Base-by-base conservation (phyloP, 2,888 invertebrate species). In the Hermaeophaga mercurialis region DNA sequence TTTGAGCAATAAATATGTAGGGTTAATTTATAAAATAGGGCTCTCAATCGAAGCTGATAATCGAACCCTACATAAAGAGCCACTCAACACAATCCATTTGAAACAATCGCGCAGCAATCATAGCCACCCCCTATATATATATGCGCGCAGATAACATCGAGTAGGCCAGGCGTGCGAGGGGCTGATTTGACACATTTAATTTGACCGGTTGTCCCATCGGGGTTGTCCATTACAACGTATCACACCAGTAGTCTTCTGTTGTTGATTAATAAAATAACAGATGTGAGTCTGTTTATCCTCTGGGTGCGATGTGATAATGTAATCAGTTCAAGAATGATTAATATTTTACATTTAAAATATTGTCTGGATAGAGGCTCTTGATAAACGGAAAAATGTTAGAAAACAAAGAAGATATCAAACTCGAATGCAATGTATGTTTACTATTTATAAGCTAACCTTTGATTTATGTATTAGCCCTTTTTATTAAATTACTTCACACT, bases 41-140 rank as follows among this genome's bases (percentile, higher is more conserved):
- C 24, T 44, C 56, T 44, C 65, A 56, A 61, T 63, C 57, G 59
- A 60, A 58, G 57, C 64, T 60, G 64, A 65, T 67, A 66, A 66
- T 67, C 58, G 64, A 58, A 63, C 61, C 54, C 63, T 66, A 67
- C 66, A 66, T 66, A 69, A 66, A 66, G 69, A 66, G 66, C 66
- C 69, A 69, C 69, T 70, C 68, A 67, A 66, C 68, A 66, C 69
- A 68, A 70, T 70, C 70, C 67, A 71, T 70, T 70, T 68, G 71
- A 73, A 75, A 74, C 73, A 73, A 75, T 73, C 69, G 73, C 65
- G 66, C 71, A 73, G 66, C 70, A 73, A 73, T 73, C 73, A 73
- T 71, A 70, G 66, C 67, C 70, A 70, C 67, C 73, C 72, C 71
- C 38, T 66, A 66, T 65, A 69, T 66, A 66, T 66, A 68, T 69